Evolutionary conservation across 2,888 invertebrate genomes (phyloP), one percentile per base, ranked within the genome.

Genomic region (Dryococelus australis): DNA sequence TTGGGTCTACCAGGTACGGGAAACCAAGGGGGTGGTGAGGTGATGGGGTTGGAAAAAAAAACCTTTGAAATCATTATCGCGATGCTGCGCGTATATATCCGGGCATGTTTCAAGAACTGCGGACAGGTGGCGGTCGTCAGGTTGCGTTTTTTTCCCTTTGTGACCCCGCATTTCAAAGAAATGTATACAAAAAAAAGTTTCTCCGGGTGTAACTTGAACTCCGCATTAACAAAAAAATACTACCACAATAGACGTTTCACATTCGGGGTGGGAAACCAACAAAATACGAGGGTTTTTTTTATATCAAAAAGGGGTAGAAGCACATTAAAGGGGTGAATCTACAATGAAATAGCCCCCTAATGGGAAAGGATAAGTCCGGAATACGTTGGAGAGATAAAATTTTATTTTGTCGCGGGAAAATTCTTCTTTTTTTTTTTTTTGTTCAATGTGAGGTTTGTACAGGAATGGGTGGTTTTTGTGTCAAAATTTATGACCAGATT

Each of bases 51-150:
- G 1, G 35, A 4, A 35, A 35, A 35, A 35, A 35, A 65, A n/a
- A 20, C 8, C 65, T 65, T 65, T 65, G 65, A 65, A 65, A 65
- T 65, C 65, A 65, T 65, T 65, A 65, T 65, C 65, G 65, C 65
- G 65, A 65, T 65, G 65, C 65, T 65, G 65, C 65, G 65, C 65
- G 65, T 65, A n/a, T 65, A n/a, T 65, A 65, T 65, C 65, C 65
- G 65, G 65, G 65, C 20, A 20, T n/a, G 65, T n/a, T 65, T n/a
- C 65, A n/a, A 65, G 65, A 65, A 65, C 65, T 65, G 65, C 65
- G n/a, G 65, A 65, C 65, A 65, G 65, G 65, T 65, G 65, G 65
- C 16, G 65, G 65, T 65, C 65, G 65, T 24, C 65, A 65, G 65
- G 65, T 65, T 65, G 65, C 20, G 65, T 65, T 65, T 65, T 65